Base-by-base conservation (phyloP, 1,140 invertebrate species). In the Globodera rostochiensis region DNA sequence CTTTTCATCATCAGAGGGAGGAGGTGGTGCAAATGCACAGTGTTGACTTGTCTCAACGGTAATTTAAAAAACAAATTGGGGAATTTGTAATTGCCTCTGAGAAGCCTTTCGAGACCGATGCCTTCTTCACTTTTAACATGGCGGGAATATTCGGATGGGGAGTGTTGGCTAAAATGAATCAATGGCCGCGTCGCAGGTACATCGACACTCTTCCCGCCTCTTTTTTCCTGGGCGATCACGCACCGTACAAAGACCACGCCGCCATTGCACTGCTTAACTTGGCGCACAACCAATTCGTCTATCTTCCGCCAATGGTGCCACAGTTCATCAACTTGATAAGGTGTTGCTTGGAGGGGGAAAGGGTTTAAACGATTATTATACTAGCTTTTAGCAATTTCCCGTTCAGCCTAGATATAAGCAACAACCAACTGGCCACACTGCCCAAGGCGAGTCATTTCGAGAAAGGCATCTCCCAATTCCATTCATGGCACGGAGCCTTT, bases 361-460 rank as follows among this genome's bases (percentile, higher is more conserved):
- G 57, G 19, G 57, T 64, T 25, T 46, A 45, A 53, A 13, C 6
- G 74, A 45, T 80, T 57, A 36, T 36, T 36, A 36, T 36, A 36
- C 53, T 15, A n/a, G 0, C 36, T 70, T 19, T 67, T 79, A n/a
- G 25, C n/a, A 73, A 7, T 70, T 71, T 71, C 82, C 21, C 45
- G 73, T 83, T 74, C 11, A 82, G 83, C n/a, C n/a, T 84, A n/a
- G 83, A 84, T 77, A 60, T 85, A 46, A 60, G 82, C 50, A 85
- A 84, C 66, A 84, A 84, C 50, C 77, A 84, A 46, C 21, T 82
- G 9, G 64, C 73, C 4, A 71, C 69, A 11, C 36, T 82, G 74
- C 73, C 81, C n/a, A 74, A 74, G 19, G 57, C 19, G 11, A 64
- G 57, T 64, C 15, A 19, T 64, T 47, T 74, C n/a, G 73, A 21